Evolutionary conservation across 2,113 vertebrate species (phyloP), one percentile per base, ranked within the genome.

Genomic region (cattle (Bos taurus)): DNA sequence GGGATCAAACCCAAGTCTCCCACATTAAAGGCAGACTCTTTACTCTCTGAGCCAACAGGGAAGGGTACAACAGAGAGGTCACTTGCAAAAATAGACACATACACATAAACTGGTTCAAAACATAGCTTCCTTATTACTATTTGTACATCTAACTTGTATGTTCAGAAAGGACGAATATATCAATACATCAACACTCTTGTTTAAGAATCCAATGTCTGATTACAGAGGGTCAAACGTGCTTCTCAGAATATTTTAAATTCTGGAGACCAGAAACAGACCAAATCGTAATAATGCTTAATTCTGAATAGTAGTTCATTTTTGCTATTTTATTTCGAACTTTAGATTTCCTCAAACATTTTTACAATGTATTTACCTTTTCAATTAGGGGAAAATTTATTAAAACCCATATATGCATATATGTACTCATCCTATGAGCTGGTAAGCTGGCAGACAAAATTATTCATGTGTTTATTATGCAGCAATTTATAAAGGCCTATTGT

Each of bases 371-470:
- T 80, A 25, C 59, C 59, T 91, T 87, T 33, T 80, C 36, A 87
- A 88, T 84, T 50, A n/a, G 26, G 5, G 28, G 6, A 15, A 91
- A 91, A 33, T 23, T 46, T 84, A 81, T 36, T 96, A 74, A 91
- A 85, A 94, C 46, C 36, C 10, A 46, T 13, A 7, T 50, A 14
- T 50, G 21, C 4, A 62, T 82, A 46, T 52, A 54, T 36, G 0
- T 25, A 87, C 60, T 59, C 10, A 67, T 59, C 28, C 50, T 40
- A 52, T 67, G 26, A 77, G 19, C 62, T 52, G 33, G 8, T 50
- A 88, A 91, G 26, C 16, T 78, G 59, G 30, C 40, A 95, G 52
- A 19, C 9, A 95, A 93, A 96, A 96, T 91, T 82, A 91, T 60
- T 95, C n/a, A 78, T 21, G 1, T 56, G 64, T 90, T 92, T 81